phyloP scores from a whole-genome alignment of 2,888 invertebrate genomes.

The Scaptomyza parva region DNA sequence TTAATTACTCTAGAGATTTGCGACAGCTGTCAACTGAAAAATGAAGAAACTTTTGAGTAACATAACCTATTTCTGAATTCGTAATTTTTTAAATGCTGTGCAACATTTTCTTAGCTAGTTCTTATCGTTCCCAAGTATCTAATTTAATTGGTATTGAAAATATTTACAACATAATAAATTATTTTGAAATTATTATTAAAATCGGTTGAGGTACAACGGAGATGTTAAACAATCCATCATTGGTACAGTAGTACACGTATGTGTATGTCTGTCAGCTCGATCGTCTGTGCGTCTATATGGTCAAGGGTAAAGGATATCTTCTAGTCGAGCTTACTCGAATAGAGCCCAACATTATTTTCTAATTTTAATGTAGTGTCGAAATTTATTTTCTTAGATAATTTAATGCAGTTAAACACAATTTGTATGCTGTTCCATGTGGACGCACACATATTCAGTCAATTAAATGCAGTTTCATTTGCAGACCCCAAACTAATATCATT shows the following conservation, averaged over 20 bases:
- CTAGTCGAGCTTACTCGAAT: too few species aligned
- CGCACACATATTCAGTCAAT: constrained; percentile 36
- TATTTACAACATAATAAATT: too few species aligned
- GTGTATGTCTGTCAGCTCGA: too few species aligned
- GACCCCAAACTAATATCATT: constrained; percentile 16
- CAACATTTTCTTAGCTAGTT: not conserved
- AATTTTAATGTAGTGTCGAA: constrained; percentile 8
- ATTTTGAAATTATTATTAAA: too few species aligned
- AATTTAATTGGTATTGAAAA: too few species aligned
- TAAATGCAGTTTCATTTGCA: constrained; percentile 44
- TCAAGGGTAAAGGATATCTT: too few species aligned
- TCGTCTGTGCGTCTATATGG: too few species aligned
- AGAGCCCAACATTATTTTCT: not conserved
- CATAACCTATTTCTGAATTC: not conserved
- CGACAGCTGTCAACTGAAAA: constrained; percentile 8
- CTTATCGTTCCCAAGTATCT: not conserved
- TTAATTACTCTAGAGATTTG: not conserved
- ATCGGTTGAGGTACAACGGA: too few species aligned
- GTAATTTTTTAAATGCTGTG: not conserved
- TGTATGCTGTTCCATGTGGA: constrained; percentile 15
- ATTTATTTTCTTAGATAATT: constrained; percentile 21
- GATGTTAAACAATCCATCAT: too few species aligned
- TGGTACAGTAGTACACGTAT: too few species aligned
- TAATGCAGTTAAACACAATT: constrained; percentile 26
- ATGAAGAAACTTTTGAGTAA: not conserved